Percentiles rank a stretch among this genome's conserved stretches.
phyloP scores from a whole-genome alignment of 2,797 vertebrate genomes.

The Amniataba percoides region DNA sequence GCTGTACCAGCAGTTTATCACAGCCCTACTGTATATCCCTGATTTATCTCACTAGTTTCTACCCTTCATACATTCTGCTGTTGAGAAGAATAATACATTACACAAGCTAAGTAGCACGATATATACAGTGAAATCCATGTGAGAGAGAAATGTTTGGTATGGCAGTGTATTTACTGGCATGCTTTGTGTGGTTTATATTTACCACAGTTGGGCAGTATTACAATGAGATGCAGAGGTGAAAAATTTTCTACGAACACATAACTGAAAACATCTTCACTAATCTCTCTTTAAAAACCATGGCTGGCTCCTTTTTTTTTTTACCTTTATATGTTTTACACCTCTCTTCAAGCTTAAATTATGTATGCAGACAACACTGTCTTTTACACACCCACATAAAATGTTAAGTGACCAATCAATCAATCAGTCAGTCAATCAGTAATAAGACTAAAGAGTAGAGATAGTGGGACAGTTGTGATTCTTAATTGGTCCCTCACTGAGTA shows the following conservation, averaged over 20 bases:
- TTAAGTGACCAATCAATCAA: conserved; percentile 11
- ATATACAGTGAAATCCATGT: conserved; percentile 67
- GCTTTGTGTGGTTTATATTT: conserved; percentile 55
- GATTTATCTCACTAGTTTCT: conserved; percentile 70
- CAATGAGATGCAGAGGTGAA: conserved; percentile 50
- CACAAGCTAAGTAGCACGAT: conserved; percentile 58
- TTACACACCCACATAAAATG: conserved; percentile 31
- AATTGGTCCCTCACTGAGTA: conserved; percentile 64
- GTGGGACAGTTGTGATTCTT: conserved; percentile 31
- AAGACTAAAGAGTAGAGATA: conserved; percentile 29
- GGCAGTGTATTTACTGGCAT: conserved; percentile 72
- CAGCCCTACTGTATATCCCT: conserved; percentile 69
- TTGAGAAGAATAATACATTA: conserved; percentile 63
- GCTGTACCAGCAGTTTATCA: conserved; percentile 33
- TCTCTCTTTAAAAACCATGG: conserved; percentile 3
- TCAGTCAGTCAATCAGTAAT: conserved; percentile 7
- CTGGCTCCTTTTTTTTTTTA: background rate
- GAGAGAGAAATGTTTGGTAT: conserved; percentile 49
- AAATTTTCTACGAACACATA: conserved; percentile 29
- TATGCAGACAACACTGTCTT: conserved; percentile 28
- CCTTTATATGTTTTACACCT: conserved; percentile 13
- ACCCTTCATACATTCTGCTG: conserved; percentile 69
- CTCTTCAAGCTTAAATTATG: conserved; percentile 33
- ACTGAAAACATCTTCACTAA: conserved; percentile 23
- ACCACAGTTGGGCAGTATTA: conserved; percentile 63